These are phyloP conservation scores for Otocyon megalotis DNA, from an alignment of 2,113 vertebrate species.

Conservation along the genomic window DNA sequence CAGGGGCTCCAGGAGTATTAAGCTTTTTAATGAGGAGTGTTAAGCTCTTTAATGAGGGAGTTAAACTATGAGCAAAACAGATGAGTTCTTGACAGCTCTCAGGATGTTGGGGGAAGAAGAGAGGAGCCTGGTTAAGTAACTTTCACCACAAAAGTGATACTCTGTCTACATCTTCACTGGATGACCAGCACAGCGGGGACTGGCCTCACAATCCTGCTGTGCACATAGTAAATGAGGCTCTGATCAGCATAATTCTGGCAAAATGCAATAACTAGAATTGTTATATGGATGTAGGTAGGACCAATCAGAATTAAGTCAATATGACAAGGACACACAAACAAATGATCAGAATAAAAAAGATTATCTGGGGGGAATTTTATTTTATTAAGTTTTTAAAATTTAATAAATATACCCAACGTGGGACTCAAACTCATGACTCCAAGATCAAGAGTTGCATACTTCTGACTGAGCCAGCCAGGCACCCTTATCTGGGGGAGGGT, in stretches of 20 bases:
- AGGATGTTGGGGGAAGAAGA: neutral
- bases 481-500: neutral
- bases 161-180: neutral
- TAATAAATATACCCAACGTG: neutral
- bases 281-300: neutral
- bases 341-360: neutral
- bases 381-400: neutral
- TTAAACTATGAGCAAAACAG: neutral
- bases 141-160: neutral
- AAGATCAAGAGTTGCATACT: neutral
- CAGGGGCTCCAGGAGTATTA: too few relatives aligned
- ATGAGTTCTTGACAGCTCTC: neutral
- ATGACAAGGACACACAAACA: neutral
- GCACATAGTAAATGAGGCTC: neutral
- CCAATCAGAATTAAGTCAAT: neutral
- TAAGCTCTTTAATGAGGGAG: neutral
- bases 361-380: neutral
- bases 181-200: neutral
- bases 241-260: rapidly evolving
- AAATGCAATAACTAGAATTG: neutral
- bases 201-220: rapidly evolving
- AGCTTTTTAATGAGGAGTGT: neutral
- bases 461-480: neutral
- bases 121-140: neutral
- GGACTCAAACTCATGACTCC: neutral